Evolutionary conservation across 2,797 vertebrate genomes (phyloP).

Genomic region (Podarcis lilfordi): DNA sequence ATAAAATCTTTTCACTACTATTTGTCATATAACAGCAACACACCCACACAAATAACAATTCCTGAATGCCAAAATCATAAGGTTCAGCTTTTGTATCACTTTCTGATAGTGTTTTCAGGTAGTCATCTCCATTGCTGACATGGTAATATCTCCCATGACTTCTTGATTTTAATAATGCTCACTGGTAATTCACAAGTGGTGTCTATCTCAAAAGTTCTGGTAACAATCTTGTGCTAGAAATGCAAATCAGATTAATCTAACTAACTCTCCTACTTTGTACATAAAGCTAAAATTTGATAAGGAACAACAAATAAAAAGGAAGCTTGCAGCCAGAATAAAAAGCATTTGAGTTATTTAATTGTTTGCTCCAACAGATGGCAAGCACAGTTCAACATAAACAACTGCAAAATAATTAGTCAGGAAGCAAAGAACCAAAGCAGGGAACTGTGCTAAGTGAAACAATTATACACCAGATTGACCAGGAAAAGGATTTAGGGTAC

Average conservation of each 20-base stretch:
- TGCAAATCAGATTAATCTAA: not conserved
- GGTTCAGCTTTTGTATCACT: not conserved
- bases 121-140: not conserved
- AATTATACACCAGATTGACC: constrained; percentile 57
- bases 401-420: constrained; percentile 73
- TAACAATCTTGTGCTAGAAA: not conserved
- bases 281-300: constrained; percentile 36
- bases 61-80: not conserved
- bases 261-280: constrained; percentile 24
- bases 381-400: constrained; percentile 49
- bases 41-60: too few species aligned
- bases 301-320: constrained; percentile 50
- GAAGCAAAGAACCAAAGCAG: constrained; percentile 57
- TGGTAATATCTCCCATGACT: not conserved
- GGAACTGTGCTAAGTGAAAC: constrained; percentile 51
- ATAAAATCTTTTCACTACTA: too few species aligned
- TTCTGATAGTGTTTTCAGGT: not conserved
- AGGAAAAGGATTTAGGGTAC: constrained; percentile 46
- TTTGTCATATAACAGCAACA: too few species aligned
- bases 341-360: constrained; percentile 57
- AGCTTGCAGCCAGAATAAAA: constrained; percentile 47
- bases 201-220: not conserved
- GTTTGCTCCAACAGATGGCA: constrained; percentile 71
- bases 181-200: not conserved
- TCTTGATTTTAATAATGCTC: not conserved